Conservation (phyloP, 2,797 vertebrate genomes). For the Neostethus bicornis region DNA sequence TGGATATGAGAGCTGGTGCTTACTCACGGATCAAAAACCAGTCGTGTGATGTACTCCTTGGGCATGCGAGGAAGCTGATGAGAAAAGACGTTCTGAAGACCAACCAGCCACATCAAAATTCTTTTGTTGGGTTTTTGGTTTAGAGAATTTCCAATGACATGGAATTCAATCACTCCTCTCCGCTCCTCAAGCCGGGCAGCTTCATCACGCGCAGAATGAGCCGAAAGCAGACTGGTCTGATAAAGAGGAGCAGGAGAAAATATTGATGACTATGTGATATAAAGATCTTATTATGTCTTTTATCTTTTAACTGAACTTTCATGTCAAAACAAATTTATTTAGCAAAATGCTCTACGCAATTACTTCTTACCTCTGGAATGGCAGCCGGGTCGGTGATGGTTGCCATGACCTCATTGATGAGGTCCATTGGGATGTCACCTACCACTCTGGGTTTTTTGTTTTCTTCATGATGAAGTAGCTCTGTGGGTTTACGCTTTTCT, state of each 20-base stretch:
- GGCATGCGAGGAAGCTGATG: slow-evolving; percentile 98
- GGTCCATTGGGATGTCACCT: slow-evolving; percentile 96
- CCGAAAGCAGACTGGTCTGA: slow-evolving; percentile 93
- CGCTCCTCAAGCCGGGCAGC: slow-evolving; percentile 93
- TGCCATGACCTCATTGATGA: slow-evolving; percentile 98
- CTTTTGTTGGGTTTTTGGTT: slow-evolving; percentile 97
- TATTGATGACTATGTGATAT: neutral
- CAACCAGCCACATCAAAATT: slow-evolving; percentile 98
- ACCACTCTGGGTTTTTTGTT: slow-evolving; percentile 88
- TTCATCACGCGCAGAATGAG: slow-evolving; percentile 94
- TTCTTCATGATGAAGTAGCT: slow-evolving; percentile 87
- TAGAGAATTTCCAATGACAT: slow-evolving; percentile 94
- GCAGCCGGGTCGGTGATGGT: slow-evolving; percentile 95
- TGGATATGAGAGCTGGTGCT: neutral
- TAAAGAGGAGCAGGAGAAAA: neutral
- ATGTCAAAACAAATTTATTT: too few species aligned
- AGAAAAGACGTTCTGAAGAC: slow-evolving; percentile 98
- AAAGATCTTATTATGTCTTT: too few species aligned
- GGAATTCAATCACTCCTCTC: slow-evolving; percentile 95
- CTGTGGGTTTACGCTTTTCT: slow-evolving; percentile 92
- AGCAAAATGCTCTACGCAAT: neutral
- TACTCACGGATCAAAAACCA: slow-evolving; percentile 98
- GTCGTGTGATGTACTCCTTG: slow-evolving; percentile 96
- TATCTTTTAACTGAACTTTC: too few species aligned
- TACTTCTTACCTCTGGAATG: slow-evolving; percentile 89